Evolutionary conservation across 2,113 vertebrate genomes (phyloP).

Genomic region (Nesogale talazaci): DNA sequence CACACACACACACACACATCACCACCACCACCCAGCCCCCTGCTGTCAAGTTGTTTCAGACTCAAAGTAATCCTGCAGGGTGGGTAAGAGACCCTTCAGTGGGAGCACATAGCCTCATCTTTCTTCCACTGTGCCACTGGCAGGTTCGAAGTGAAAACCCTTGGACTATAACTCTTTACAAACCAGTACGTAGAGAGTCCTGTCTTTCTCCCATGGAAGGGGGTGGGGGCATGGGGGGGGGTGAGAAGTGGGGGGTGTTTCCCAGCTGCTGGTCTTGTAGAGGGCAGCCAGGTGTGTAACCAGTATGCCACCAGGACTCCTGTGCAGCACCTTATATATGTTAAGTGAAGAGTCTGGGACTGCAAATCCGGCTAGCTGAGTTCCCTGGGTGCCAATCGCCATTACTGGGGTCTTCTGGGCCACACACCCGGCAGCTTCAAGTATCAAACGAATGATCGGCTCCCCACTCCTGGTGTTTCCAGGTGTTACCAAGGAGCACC

Average conservation of each 20-base stretch:
- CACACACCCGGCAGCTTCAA: background rate
- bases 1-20: too few species aligned
- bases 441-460: background rate
- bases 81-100: too few species aligned
- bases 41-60: too few species aligned
- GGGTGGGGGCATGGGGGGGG: too few species aligned
- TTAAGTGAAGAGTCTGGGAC: background rate
- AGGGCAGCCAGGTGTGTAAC: background rate
- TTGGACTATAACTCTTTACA: too few species aligned
- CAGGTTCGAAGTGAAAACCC: too few species aligned
- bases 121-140: too few species aligned
- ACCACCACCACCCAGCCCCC: too few species aligned
- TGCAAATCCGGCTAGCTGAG: background rate
- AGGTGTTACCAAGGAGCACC: background rate
- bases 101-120: too few species aligned
- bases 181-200: too few species aligned
- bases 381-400: background rate
- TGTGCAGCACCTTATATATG: background rate
- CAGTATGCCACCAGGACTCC: background rate
- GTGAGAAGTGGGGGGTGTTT: background rate
- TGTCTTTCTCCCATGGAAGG: background rate
- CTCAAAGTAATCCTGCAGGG: too few species aligned
- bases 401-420: background rate
- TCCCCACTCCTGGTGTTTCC: background rate
- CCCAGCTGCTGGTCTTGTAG: background rate